Conservation (phyloP, 2,797 vertebrate genomes). For the Acipenser ruthenus region DNA sequence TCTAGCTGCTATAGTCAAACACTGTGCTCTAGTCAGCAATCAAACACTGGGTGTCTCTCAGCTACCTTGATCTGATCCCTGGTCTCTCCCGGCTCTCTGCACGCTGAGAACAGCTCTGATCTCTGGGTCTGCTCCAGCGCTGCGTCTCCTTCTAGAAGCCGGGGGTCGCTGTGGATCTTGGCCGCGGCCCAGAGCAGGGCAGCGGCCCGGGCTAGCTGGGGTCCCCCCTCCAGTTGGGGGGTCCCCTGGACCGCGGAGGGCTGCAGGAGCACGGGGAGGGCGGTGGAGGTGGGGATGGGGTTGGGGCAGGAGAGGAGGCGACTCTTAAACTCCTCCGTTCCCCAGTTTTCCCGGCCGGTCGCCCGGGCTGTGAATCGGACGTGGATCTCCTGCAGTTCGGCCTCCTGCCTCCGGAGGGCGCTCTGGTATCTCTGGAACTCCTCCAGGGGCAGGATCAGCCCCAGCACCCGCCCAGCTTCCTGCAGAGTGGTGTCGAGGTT, state of each 20-base stretch:
- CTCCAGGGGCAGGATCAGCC: conserved; percentile 56
- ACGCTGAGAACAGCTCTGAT: conserved; percentile 59
- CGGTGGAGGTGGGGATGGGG: conserved; percentile 55
- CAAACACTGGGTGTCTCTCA: no score
- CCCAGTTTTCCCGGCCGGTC: conserved; percentile 60
- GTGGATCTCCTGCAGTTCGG: conserved; percentile 44
- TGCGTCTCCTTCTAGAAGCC: conserved; percentile 47
- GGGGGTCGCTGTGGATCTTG: conserved; percentile 55
- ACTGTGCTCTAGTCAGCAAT: no score
- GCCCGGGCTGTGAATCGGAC: conserved; percentile 26
- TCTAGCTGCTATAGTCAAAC: no score
- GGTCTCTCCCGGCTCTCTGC: conserved; percentile 51
- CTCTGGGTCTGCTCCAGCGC: conserved; percentile 62
- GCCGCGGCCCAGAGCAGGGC: conserved; percentile 63
- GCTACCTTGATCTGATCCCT: conserved; percentile 61
- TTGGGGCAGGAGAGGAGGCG: conserved; percentile 49
- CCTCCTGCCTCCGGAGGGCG: conserved; percentile 45
- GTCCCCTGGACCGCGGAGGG: conserved; percentile 34
- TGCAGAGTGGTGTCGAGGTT: conserved; percentile 54
- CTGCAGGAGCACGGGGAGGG: conserved; percentile 54
- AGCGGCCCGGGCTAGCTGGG: conserved; percentile 50
- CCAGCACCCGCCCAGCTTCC: conserved; percentile 59
- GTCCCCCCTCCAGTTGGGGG: conserved; percentile 12
- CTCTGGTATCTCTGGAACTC: conserved; percentile 49
- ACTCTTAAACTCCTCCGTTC: conserved; percentile 61